phyloP scores from a whole-genome alignment of 1,140 invertebrate genomes.

The Drosophila orena region DNA sequence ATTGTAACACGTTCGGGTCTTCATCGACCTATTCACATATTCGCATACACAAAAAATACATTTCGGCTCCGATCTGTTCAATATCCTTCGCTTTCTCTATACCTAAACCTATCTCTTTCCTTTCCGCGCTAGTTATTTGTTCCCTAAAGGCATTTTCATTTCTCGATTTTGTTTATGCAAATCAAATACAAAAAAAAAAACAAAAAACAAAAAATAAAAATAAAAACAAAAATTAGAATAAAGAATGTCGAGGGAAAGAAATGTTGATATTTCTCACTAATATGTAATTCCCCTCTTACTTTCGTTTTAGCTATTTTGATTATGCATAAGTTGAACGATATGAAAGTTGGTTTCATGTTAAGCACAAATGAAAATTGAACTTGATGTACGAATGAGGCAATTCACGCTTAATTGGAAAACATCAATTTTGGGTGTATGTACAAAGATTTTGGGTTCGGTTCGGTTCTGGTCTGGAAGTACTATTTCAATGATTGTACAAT shows the following conservation, averaged over 20 bases:
- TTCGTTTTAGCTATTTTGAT: slow-evolving; percentile 25
- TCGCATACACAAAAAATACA: slow-evolving; percentile 56
- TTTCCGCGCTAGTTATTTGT: slow-evolving; percentile 57
- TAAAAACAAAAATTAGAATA: neutral
- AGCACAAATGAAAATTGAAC: slow-evolving; percentile 27
- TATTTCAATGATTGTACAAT: slow-evolving; percentile 52
- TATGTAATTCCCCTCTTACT: neutral
- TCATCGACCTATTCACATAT: slow-evolving; percentile 2
- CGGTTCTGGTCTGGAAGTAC: slow-evolving; percentile 27
- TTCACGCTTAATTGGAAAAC: slow-evolving; percentile 28
- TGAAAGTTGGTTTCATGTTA: slow-evolving; percentile 17
- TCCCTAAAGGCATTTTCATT: slow-evolving; percentile 76
- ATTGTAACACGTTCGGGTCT: slow-evolving; percentile 27
- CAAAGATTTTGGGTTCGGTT: neutral
- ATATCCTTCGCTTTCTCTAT: slow-evolving; percentile 10
- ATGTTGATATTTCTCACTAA: slow-evolving; percentile 38
- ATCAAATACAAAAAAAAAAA: slow-evolving; percentile 3
- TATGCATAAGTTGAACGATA: slow-evolving; percentile 49
- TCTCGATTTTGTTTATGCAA: slow-evolving; percentile 27
- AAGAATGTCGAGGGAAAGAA: neutral
- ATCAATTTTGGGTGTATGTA: slow-evolving; percentile 15
- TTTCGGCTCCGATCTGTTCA: slow-evolving; percentile 29
- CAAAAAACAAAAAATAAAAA: neutral
- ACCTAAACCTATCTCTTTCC: slow-evolving; percentile 16
- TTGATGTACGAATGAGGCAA: slow-evolving; percentile 20